Conservation (phyloP, 1,140 invertebrate species). For the Branchinecta lindahli region DNA sequence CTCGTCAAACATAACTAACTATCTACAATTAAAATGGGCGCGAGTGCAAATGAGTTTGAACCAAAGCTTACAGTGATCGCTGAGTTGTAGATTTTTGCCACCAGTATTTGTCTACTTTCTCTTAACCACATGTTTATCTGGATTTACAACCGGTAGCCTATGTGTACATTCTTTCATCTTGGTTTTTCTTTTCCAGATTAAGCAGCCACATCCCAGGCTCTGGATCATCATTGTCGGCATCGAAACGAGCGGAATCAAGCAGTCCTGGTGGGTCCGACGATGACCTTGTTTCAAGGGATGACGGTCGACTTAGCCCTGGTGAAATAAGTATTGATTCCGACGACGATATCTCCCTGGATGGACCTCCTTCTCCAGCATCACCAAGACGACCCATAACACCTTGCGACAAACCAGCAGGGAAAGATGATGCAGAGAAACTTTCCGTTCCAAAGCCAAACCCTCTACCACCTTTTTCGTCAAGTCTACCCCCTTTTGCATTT, state of each 20-base stretch:
- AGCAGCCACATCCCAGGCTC: not conserved
- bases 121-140: too few species aligned
- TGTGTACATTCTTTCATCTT: too few species aligned
- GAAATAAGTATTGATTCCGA: not conserved
- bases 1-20: too few species aligned
- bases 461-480: not conserved
- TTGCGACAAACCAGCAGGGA: not conserved
- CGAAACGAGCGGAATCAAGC: slow-evolving; percentile 4
- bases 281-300: not conserved
- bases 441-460: not conserved
- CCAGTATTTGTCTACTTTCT: too few species aligned
- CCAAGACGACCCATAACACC: not conserved
- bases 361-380: slow-evolving; percentile 1
- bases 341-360: slow-evolving; percentile 5
- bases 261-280: not conserved
- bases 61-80: too few species aligned
- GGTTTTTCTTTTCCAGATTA: not conserved
- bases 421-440: not conserved
- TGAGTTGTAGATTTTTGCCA: too few species aligned
- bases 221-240: not conserved
- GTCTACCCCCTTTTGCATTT: not conserved
- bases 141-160: too few species aligned
- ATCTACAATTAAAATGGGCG: too few species aligned
- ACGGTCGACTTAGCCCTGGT: not conserved
- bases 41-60: too few species aligned